Evolutionary conservation across 2,113 vertebrate genomes (phyloP).

Genomic region (Madoqua kirkii): DNA sequence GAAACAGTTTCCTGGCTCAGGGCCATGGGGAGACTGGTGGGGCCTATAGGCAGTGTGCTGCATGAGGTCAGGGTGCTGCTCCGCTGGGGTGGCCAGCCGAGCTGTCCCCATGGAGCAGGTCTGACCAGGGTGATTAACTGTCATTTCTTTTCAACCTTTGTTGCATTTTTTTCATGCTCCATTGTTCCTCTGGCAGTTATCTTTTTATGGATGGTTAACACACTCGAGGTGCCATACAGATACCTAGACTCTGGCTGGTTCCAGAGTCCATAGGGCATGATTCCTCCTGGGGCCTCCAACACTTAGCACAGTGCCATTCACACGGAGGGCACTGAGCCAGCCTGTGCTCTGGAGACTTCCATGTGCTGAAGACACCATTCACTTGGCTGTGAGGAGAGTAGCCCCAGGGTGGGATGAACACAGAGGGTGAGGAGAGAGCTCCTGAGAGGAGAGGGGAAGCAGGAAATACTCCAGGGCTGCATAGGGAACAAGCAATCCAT

Average conservation of each 20-base stretch:
- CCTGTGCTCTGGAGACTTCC: not conserved
- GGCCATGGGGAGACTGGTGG: not conserved
- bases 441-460: not conserved
- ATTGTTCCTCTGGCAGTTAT: not conserved
- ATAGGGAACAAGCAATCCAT: not conserved
- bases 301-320: not conserved
- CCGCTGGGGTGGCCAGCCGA: accelerated
- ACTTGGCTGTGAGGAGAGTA: not conserved
- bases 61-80: not conserved
- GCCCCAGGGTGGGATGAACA: not conserved
- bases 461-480: not conserved
- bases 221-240: not conserved
- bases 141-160: not conserved
- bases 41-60: not conserved
- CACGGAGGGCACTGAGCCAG: not conserved
- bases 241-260: not conserved
- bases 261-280: not conserved
- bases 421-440: not conserved
- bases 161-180: not conserved
- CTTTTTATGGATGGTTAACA: not conserved
- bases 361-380: not conserved
- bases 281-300: not conserved
- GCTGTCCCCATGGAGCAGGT: not conserved
- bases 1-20: not conserved
- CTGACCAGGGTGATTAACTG: not conserved